These are phyloP conservation scores for Pandemis corylana DNA, from an alignment of 2,888 invertebrate genomes.

Conservation along the genomic window DNA sequence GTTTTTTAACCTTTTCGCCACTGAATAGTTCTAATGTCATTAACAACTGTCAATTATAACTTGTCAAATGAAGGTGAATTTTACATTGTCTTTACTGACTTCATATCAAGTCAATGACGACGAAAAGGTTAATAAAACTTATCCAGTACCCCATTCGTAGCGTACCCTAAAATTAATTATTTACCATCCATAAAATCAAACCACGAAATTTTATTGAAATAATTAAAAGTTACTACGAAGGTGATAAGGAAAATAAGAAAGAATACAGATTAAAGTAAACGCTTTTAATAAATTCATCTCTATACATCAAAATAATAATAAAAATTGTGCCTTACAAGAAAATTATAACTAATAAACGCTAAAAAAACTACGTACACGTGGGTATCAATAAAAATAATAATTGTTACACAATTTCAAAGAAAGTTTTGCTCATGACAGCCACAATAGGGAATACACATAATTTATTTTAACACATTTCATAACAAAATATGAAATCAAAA, in stretches of 20 bases:
- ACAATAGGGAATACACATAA: background rate
- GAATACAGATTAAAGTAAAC: background rate
- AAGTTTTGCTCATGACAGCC: background rate
- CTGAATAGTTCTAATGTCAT: too few species aligned
- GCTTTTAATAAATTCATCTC: slow-evolving; percentile 10
- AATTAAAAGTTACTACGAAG: background rate
- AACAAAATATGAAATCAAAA: too few species aligned
- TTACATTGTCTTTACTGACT: too few species aligned
- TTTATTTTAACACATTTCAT: too few species aligned
- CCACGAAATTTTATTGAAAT: background rate
- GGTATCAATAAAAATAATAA: background rate
- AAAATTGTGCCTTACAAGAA: slow-evolving; percentile 10
- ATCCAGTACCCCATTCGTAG: background rate
- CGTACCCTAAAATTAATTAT: slow-evolving; percentile 1
- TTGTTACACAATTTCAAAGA: background rate
- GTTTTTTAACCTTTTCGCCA: too few species aligned
- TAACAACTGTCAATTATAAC: too few species aligned
- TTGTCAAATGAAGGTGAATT: too few species aligned
- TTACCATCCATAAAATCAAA: background rate
- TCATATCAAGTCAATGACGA: too few species aligned
- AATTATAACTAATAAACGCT: background rate
- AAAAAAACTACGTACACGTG: background rate
- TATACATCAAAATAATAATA: slow-evolving; percentile 9
- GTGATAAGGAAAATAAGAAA: background rate
- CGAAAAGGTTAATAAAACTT: too few species aligned